Evolutionary conservation across 2,113 vertebrate species (phyloP), one percentile per base, ranked within the genome.

Genomic region (Zosterops japonicus): DNA sequence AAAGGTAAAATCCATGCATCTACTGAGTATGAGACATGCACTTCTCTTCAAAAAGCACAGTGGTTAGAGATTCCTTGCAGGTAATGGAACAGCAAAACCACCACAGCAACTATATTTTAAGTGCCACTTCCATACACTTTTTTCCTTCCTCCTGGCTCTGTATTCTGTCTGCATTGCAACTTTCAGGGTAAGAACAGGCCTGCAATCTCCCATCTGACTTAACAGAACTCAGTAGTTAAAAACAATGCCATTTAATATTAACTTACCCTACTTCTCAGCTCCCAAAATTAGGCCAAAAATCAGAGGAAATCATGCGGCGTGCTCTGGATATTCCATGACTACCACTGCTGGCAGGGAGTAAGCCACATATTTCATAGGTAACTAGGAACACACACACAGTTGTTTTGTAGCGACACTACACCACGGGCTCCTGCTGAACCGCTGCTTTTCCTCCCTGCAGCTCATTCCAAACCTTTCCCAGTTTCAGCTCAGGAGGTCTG

Each of bases 321-420:
- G 60, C 79, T 92, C 39, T 81, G 80, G 88, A 95, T 95, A 81
- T 96, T 96, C 95, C 95, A 95, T 93, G 92, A 96, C 90, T 92
- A 59, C 55, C 83, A 74, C 35, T 0, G 6, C 85, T 94, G 90
- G 92, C 93, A 92, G 83, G 88, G 61, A 23, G 9, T 6, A 57
- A 94, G 85, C 90, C 64, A 67, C 93, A 67, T 93, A 64, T 71
- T 95, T 96, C 72, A 78, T 81, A 95, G 90, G 94, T 95, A 95
- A 95, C 94, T 78, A 95, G 76, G 95, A 78, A 94, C 80, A 97
- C 93, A 97, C 87, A 79, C 55, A 41, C 52, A 6, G 85, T 60
- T 95, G 95, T 96, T 97, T 96, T 86, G 88, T 94, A 96, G 95
- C 71, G 94, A 96, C 83, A 68, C 89, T 42, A 17, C 33, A 20